Conservation (phyloP, 2,797 vertebrate genomes). For the Antennarius maculatus region DNA sequence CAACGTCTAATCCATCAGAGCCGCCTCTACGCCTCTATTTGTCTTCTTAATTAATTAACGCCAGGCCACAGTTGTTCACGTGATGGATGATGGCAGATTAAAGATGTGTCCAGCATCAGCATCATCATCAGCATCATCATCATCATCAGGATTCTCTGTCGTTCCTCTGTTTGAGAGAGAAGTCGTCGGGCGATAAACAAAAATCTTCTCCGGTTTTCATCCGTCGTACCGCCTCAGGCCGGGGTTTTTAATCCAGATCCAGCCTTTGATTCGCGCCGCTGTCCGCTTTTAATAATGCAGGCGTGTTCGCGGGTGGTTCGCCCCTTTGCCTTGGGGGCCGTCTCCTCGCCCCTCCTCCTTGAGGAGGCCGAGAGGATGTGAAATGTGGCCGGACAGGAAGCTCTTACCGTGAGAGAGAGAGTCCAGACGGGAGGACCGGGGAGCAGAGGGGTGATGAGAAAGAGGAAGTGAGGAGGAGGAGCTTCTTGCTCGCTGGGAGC, state of each 20-base stretch:
- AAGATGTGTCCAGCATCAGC: slow-evolving; percentile 66
- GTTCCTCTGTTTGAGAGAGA: neutral
- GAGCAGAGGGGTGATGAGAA: slow-evolving; percentile 73
- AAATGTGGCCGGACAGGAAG: slow-evolving; percentile 76
- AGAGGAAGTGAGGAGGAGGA: slow-evolving; percentile 47
- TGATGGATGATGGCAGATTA: slow-evolving; percentile 77
- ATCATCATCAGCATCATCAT: slow-evolving; percentile 67
- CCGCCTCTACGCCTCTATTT: slow-evolving; percentile 70
- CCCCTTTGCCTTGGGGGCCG: slow-evolving; percentile 35
- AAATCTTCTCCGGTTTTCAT: slow-evolving; percentile 59
- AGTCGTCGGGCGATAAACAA: slow-evolving; percentile 52
- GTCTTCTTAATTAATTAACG: slow-evolving; percentile 81
- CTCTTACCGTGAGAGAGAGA: slow-evolving; percentile 80
- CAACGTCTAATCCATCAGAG: slow-evolving; percentile 71
- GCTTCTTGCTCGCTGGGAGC: slow-evolving; percentile 87
- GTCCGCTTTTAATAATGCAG: slow-evolving; percentile 79
- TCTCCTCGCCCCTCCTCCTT: slow-evolving; percentile 39
- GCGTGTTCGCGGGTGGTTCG: slow-evolving; percentile 67
- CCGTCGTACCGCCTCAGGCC: slow-evolving; percentile 62
- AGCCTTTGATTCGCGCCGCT: slow-evolving; percentile 70
- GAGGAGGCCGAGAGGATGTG: slow-evolving; percentile 33
- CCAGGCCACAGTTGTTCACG: slow-evolving; percentile 74
- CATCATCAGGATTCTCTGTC: no score
- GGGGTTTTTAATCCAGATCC: slow-evolving; percentile 60
- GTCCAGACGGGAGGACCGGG: slow-evolving; percentile 80